These are phyloP conservation scores for Calliopsis andreniformis DNA, from an alignment of 1,140 invertebrate genomes.

Conservation along the genomic window DNA sequence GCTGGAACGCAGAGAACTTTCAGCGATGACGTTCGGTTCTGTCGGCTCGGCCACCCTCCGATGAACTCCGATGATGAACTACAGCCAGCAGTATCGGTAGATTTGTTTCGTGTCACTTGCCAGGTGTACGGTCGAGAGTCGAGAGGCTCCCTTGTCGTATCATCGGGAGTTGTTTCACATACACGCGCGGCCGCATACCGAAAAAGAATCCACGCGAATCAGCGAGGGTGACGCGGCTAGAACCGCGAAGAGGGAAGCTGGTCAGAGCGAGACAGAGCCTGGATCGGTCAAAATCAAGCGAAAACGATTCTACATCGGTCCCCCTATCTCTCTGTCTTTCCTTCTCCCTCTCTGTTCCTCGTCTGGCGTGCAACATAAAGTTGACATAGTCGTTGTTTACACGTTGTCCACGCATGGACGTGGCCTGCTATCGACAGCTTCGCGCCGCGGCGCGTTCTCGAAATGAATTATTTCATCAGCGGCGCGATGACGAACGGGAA, in stretches of 20 bases:
- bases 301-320: slow-evolving; percentile 40
- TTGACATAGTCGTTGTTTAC: slow-evolving; percentile 67
- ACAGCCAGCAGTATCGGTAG: slow-evolving; percentile 64
- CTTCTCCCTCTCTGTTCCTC: slow-evolving; percentile 14
- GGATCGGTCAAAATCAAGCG: slow-evolving; percentile 39
- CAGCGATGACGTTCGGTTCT: slow-evolving; percentile 3
- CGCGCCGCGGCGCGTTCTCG: slow-evolving; percentile 64
- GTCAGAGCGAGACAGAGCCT: neutral
- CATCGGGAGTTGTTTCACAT: slow-evolving; percentile 45
- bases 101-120: slow-evolving; percentile 81
- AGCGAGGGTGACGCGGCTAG: neutral
- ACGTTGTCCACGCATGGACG: slow-evolving; percentile 61
- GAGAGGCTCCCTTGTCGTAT: slow-evolving; percentile 36
- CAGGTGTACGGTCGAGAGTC: slow-evolving; percentile 62
- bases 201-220: slow-evolving; percentile 25
- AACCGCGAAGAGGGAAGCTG: neutral
- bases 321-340: neutral
- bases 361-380: slow-evolving; percentile 54
- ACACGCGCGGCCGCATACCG: slow-evolving; percentile 31
- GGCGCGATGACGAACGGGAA: slow-evolving; percentile 19
- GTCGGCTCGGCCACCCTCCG: neutral
- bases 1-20: neutral
- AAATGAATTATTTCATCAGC: slow-evolving; percentile 67
- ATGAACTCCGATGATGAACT: neutral
- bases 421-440: slow-evolving; percentile 69